These are phyloP conservation scores for Drosophila erecta DNA, from an alignment of 1,140 invertebrate genomes.

Conservation along the genomic window DNA sequence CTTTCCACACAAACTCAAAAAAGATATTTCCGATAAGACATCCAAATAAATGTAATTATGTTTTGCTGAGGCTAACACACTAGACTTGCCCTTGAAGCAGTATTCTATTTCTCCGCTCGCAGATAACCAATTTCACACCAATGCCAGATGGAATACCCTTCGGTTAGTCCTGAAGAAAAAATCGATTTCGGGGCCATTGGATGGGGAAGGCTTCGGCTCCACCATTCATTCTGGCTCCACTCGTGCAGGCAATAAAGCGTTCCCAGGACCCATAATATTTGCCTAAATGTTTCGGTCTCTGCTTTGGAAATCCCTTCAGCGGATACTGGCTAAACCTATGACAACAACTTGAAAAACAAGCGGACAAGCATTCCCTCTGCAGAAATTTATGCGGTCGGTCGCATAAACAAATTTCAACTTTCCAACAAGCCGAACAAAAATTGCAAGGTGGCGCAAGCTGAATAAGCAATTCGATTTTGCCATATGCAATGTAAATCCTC, in stretches of 20 bases:
- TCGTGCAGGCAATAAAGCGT: conserved; percentile 37
- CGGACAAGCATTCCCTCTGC: conserved; percentile 44
- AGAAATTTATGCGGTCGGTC: conserved; percentile 46
- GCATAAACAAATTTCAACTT: conserved; percentile 58
- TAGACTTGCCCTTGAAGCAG: conserved; percentile 3
- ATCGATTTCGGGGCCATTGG: conserved; percentile 20
- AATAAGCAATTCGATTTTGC: conserved; percentile 60
- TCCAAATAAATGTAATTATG: no score
- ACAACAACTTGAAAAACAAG: conserved; percentile 14
- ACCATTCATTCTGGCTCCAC: conserved; percentile 5
- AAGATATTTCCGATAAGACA: background rate
- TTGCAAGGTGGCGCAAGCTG: conserved; percentile 43
- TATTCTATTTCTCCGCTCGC: background rate
- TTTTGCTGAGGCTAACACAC: no score
- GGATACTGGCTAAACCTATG: conserved; percentile 17
- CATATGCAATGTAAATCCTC: conserved; percentile 50
- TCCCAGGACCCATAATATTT: conserved; percentile 55
- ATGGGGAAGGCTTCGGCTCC: background rate
- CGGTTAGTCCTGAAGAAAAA: conserved; percentile 22
- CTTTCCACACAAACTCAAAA: background rate
- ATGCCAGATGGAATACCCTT: conserved; percentile 12
- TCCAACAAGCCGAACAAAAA: conserved; percentile 51
- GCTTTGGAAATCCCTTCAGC: conserved; percentile 10
- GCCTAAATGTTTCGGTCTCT: conserved; percentile 31
- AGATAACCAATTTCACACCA: conserved; percentile 21